Base-by-base conservation (phyloP, 2,113 vertebrate species). In the Lethenteron camtschaticum region DNA sequence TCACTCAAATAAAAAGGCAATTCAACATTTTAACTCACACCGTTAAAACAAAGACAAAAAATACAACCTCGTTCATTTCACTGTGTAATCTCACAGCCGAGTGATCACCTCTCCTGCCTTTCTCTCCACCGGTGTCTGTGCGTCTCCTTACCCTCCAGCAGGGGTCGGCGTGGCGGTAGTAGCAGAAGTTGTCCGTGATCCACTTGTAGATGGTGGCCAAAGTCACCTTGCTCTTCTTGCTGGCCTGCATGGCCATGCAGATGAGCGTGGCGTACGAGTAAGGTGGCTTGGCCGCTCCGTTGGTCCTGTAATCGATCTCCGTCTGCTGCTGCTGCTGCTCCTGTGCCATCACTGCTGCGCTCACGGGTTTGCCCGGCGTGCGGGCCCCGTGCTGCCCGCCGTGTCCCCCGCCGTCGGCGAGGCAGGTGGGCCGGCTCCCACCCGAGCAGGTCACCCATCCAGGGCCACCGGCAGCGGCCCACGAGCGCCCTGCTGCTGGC, bases 241-340 rank as follows among this genome's bases (percentile, higher is more conserved):
- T 86, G 73, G 85, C 84, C 72, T 82, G 81, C 85, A 87, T 85
- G 71, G 85, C 85, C 85, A 87, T 87, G 76, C 84, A 86, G 75
- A 87, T 87, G 68, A 87, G 82, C 10, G 83, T 85, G 2, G 84
- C 84, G 70, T 86, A 87, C 8, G 85, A 87, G 56, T 84, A 86
- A 1, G 85, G 85, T 1, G 85, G 85, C 66, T 87, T 87, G 58
- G 84, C 80, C 69, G 81, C 80, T 1, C 78, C 77, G 77, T 85
- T 83, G 70, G 72, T 85, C 74, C 81, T 84, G 76, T 83, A 87
- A 78, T 85, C 84, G 24, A 83, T 76, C 71, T 84, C 81, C 58
- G 75, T 81, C 74, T 74, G 73, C 77, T 73, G 14, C 59, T 71
- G 70, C 11, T 68, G 12, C 55, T 66, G 70, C 16, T 14, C 68